phyloP scores from a whole-genome alignment of 2,888 invertebrate genomes.

The Xestobium rufovillosum region DNA sequence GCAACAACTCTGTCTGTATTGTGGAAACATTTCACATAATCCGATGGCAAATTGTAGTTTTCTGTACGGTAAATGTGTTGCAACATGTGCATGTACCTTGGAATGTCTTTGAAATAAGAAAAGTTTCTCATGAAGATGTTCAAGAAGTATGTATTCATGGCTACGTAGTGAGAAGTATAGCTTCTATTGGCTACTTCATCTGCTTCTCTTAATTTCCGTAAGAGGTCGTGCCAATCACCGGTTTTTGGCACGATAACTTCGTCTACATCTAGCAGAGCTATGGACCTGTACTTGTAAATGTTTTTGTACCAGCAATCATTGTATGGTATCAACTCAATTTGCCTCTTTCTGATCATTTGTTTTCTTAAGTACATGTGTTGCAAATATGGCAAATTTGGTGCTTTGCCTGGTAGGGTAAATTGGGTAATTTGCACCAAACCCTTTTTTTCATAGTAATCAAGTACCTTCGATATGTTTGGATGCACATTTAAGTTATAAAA shows the following conservation, averaged over 20 bases:
- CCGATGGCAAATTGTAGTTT: conserved; percentile 12
- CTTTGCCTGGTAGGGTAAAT: conserved; percentile 73
- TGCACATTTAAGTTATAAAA: conserved; percentile 83
- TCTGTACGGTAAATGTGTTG: conserved; percentile 15
- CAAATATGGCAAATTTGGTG: conserved; percentile 74
- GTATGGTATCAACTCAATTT: conserved; percentile 87
- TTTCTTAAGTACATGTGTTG: conserved; percentile 77
- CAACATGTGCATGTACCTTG: conserved; percentile 17
- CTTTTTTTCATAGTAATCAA: conserved; percentile 37
- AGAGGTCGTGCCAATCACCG: conserved; percentile 59
- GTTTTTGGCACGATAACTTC: conserved; percentile 20
- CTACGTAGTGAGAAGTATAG: conserved; percentile 35
- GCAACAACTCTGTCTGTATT: conserved; percentile 8
- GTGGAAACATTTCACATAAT: conserved; percentile 17
- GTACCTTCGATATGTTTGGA: conserved; percentile 73
- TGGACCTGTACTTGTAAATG: conserved; percentile 74
- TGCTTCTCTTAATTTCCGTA: conserved; percentile 54
- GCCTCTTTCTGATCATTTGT: conserved; percentile 79
- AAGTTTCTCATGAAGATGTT: conserved; percentile 12
- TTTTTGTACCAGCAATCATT: conserved; percentile 89
- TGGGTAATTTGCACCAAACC: conserved; percentile 60
- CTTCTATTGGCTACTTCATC: conserved; percentile 42
- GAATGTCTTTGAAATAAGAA: conserved; percentile 14
- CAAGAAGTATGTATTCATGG: conserved; percentile 16
- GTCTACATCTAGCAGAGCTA: conserved; percentile 63